Conservation (phyloP, 2,888 invertebrate genomes). For the Leptopilina drosophilae region DNA sequence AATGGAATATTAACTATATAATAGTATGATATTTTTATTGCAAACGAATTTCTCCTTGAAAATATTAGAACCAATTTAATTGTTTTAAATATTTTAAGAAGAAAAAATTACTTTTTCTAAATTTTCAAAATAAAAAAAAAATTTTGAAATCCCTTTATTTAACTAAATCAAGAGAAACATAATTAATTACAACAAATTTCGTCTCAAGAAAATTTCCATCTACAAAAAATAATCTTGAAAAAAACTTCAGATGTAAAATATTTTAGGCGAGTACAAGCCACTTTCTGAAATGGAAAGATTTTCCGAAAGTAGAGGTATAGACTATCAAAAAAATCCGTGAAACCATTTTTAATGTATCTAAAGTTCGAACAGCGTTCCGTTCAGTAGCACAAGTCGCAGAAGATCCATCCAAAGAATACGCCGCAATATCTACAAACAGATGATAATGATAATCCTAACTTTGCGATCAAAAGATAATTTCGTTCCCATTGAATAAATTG, state of each 20-base stretch:
- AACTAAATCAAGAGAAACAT: no score
- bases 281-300: slow-evolving; percentile 38
- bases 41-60: not conserved
- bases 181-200: not conserved
- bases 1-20: not conserved
- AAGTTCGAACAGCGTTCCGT: slow-evolving; percentile 41
- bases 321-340: slow-evolving; percentile 37
- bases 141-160: not conserved
- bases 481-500: slow-evolving; percentile 8
- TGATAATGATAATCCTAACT: slow-evolving; percentile 38
- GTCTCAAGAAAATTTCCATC: not conserved
- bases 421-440: slow-evolving; percentile 19
- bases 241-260: not conserved
- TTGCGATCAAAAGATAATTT: not conserved
- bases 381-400: slow-evolving; percentile 42
- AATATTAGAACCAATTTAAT: no score
- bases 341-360: slow-evolving; percentile 31
- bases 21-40: no score
- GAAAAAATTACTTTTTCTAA: no score
- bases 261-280: slow-evolving; percentile 37
- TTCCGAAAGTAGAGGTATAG: slow-evolving; percentile 39
- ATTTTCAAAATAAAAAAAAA: not conserved
- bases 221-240: not conserved
- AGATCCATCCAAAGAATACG: slow-evolving; percentile 50
- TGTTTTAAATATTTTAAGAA: not conserved